phyloP scores from a whole-genome alignment of 1,140 invertebrate genomes.

The Lucilia cuprina region DNA sequence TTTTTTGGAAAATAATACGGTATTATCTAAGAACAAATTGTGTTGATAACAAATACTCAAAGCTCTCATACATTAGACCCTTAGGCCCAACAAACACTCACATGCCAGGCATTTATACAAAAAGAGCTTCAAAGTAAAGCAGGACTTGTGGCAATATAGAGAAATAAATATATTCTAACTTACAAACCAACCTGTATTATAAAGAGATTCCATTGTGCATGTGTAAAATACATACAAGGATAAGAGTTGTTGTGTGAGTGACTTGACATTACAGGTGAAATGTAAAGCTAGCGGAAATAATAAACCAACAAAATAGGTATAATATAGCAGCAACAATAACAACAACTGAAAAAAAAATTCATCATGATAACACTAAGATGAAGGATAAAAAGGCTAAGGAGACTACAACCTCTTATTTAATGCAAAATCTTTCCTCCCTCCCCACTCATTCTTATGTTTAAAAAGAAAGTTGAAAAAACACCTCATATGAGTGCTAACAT shows the following conservation, averaged over 20 bases:
- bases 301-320: not conserved
- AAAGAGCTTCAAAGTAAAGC: not conserved
- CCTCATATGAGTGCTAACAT: not conserved
- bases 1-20: not conserved
- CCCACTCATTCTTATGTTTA: not conserved
- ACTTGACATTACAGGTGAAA: not conserved
- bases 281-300: conserved; percentile 10
- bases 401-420: not conserved
- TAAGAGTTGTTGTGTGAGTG: not conserved
- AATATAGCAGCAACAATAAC: not conserved
- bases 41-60: too few relatives aligned
- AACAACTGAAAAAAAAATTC: not conserved
- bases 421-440: not conserved
- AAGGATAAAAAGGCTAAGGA: not conserved
- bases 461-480: not conserved
- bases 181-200: not conserved
- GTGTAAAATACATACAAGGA: not conserved
- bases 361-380: not conserved
- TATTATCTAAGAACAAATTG: not conserved
- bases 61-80: not conserved
- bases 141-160: not conserved
- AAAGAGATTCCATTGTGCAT: not conserved
- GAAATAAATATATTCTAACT: not conserved
- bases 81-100: not conserved
- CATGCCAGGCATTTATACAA: not conserved